Percentiles rank a stretch among this genome's conserved stretches.
These are phyloP conservation scores for Pseudoatta argentina DNA, from an alignment of 1,140 invertebrate species.

Conservation along the genomic window DNA sequence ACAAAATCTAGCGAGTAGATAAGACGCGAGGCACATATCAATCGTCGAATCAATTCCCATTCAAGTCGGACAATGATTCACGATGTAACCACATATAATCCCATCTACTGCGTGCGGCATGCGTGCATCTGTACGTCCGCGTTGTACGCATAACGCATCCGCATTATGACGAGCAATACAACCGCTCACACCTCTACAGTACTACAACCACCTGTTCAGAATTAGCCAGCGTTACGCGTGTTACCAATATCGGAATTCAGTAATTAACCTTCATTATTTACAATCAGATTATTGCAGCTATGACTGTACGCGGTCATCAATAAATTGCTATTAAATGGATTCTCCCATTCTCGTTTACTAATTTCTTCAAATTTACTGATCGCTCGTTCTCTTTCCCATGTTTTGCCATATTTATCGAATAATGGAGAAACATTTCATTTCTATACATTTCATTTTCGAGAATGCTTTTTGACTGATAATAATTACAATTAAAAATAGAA, in stretches of 20 bases:
- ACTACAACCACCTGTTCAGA: slow-evolving; percentile 73
- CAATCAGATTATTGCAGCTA: background rate
- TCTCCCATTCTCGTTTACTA: background rate
- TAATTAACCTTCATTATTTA: slow-evolving; percentile 61
- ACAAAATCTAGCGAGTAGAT: slow-evolving; percentile 3
- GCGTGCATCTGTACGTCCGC: background rate
- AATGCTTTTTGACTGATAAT: background rate
- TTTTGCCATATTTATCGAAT: background rate
- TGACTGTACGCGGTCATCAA: background rate
- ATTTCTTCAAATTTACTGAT: background rate
- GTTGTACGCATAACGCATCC: slow-evolving; percentile 19
- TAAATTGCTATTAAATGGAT: background rate
- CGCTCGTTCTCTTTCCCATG: background rate
- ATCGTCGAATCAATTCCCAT: slow-evolving; percentile 40
- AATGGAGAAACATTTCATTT: background rate
- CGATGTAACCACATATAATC: slow-evolving; percentile 38
- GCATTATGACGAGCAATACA: slow-evolving; percentile 39
- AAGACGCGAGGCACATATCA: slow-evolving; percentile 35
- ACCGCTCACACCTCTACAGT: background rate
- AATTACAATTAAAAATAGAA: background rate
- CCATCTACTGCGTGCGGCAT: slow-evolving; percentile 1
- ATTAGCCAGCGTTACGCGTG: slow-evolving; percentile 41
- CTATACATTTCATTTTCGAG: background rate
- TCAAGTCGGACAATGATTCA: slow-evolving; percentile 40
- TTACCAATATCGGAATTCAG: slow-evolving; percentile 60